Evolutionary conservation across 2,113 vertebrate genomes (phyloP).

Genomic region (Bombycilla garrulus): DNA sequence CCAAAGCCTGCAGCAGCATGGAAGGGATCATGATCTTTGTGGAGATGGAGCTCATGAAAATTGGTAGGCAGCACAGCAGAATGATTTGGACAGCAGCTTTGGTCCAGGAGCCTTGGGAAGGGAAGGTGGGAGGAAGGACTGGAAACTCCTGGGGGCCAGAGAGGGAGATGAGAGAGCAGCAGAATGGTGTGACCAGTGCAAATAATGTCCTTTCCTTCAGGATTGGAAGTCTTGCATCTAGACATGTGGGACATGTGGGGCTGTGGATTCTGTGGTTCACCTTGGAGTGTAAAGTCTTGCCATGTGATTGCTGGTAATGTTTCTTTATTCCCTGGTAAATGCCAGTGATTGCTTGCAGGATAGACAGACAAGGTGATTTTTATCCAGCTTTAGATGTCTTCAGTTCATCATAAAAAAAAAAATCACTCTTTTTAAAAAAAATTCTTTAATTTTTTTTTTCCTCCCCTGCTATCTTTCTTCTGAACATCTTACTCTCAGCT

Average conservation of each 20-base stretch:
- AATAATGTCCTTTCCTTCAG: not conserved
- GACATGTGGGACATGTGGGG: not conserved
- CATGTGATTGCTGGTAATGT: not conserved
- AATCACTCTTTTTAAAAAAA: too few relatives aligned
- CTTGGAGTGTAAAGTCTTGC: not conserved
- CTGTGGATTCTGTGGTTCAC: not conserved
- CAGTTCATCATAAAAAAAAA: not conserved
- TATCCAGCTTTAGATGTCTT: not conserved
- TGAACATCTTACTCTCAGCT: not conserved
- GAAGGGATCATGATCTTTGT: not conserved
- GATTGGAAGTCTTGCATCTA: not conserved
- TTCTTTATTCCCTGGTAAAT: not conserved
- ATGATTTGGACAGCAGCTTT: not conserved
- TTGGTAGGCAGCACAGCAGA: not conserved
- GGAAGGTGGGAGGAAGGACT: not conserved
- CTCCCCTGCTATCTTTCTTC: not conserved
- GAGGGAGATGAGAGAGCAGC: not conserved
- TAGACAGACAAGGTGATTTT: not conserved
- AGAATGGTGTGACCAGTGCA: not conserved
- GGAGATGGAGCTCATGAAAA: not conserved
- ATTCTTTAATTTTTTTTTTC: fast-evolving
- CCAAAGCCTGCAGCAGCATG: not conserved
- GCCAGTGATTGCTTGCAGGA: not conserved
- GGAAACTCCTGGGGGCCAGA: not conserved
- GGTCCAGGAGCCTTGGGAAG: not conserved